Conservation (phyloP, 2,888 invertebrate species). For the Caenorhabditis virilis region DNA sequence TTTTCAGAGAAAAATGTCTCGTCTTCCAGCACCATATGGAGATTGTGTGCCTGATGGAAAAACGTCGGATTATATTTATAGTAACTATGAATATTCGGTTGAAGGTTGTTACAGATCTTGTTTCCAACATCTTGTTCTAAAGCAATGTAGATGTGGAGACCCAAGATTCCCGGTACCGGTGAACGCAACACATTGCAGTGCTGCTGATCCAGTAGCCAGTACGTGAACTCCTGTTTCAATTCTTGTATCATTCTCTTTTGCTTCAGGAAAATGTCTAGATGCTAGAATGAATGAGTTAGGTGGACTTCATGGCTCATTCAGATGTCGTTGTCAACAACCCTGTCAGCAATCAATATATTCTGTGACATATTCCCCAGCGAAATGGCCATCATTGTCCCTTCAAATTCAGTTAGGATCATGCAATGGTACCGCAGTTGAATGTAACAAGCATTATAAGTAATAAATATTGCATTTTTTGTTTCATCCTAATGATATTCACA, state of each 20-base stretch:
- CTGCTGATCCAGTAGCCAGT: conserved; percentile 58
- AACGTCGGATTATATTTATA: conserved; percentile 62
- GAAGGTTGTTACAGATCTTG: conserved; percentile 67
- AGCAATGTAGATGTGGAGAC: conserved; percentile 66
- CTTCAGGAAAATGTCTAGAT: conserved; percentile 63
- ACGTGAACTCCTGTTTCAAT: background rate
- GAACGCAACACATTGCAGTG: conserved; percentile 55
- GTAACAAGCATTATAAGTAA: conserved; percentile 66
- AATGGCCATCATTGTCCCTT: conserved; percentile 63
- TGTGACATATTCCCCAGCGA: conserved; percentile 64
- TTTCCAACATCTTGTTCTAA: conserved; percentile 63
- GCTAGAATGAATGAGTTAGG: conserved; percentile 56
- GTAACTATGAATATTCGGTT: conserved; percentile 61
- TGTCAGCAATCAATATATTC: conserved; percentile 63
- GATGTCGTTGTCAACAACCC: conserved; percentile 65
- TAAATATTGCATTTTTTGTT: background rate
- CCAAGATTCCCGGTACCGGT: conserved; percentile 64
- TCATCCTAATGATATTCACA: conserved; percentile 3
- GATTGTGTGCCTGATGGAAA: conserved; percentile 63
- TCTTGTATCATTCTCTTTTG: background rate
- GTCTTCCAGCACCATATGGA: conserved; percentile 64
- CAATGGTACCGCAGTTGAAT: conserved; percentile 60
- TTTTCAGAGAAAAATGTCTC: conserved; percentile 54
- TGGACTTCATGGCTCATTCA: conserved; percentile 55
- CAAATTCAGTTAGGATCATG: conserved; percentile 65